phyloP scores from a whole-genome alignment of 1,140 invertebrate species.

The Caenorhabditis latens region DNA sequence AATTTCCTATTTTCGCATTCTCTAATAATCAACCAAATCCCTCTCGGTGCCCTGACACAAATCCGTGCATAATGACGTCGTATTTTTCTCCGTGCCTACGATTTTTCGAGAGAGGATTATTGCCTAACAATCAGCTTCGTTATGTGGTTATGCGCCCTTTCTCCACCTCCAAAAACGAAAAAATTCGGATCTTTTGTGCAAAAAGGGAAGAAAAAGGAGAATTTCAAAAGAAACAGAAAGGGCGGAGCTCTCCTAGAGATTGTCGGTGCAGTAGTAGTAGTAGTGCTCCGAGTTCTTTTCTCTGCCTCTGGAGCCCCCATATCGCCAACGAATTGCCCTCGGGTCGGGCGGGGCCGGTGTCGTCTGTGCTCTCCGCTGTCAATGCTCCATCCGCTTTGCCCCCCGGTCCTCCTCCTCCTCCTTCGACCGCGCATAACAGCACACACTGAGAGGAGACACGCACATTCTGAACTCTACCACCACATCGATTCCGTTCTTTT shows the following conservation, averaged over 20 bases:
- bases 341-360: constrained; percentile 42
- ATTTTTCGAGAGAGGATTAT: neutral
- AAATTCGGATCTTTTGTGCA: neutral
- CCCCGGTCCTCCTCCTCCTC: constrained; percentile 4
- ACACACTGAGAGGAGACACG: neutral
- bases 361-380: constrained; percentile 33
- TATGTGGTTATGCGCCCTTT: neutral
- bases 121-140: constrained; percentile 32
- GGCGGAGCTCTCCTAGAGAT: constrained; percentile 1
- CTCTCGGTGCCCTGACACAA: no score
- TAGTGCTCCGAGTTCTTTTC: constrained; percentile 16
- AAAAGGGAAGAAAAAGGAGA: neutral
- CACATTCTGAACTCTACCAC: neutral
- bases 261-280: no score
- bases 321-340: constrained; percentile 36
- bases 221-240: neutral
- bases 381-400: neutral
- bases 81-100: no score
- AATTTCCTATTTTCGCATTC: neutral
- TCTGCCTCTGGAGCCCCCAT: neutral
- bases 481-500: neutral
- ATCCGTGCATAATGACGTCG: no score
- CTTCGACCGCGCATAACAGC: constrained; percentile 34
- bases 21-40: no score
- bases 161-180: neutral